Evolutionary conservation across 2,113 vertebrate genomes (phyloP).

Genomic region (Hypomesus transpacificus): DNA sequence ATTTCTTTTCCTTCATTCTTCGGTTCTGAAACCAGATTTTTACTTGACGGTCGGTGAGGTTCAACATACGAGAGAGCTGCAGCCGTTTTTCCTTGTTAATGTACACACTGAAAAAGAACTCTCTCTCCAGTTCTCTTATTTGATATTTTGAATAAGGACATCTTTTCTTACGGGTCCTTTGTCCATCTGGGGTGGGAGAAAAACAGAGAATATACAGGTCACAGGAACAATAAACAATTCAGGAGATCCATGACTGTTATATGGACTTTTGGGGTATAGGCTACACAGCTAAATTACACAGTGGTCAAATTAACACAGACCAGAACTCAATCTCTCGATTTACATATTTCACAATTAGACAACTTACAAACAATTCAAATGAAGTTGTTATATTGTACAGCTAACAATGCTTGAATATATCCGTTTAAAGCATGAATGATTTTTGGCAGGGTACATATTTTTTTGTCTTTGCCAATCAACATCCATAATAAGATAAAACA

Average conservation of each 20-base stretch:
- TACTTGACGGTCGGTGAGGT: conserved; percentile 96
- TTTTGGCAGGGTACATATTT: neutral
- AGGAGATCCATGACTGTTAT: conserved; percentile 35
- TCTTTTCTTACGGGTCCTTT: conserved; percentile 92
- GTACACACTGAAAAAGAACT: conserved; percentile 98
- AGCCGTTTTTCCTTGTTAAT: conserved; percentile 99
- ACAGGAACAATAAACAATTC: conserved; percentile 32
- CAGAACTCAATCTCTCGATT: no score
- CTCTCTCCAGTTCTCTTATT: conserved; percentile 93
- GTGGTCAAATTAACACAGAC: no score
- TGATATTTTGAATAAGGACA: conserved; percentile 97
- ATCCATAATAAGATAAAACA: no score
- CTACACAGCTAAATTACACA: neutral
- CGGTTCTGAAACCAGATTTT: conserved; percentile 99
- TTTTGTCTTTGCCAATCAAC: no score
- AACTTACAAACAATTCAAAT: no score
- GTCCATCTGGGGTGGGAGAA: conserved; percentile 79
- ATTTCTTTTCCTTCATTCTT: conserved; percentile 99
- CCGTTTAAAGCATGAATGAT: conserved; percentile 35
- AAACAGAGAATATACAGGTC: conserved; percentile 35
- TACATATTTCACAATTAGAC: no score
- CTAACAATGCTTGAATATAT: no score
- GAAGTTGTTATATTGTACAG: no score
- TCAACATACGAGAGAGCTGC: conserved; percentile 96
- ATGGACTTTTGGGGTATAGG: neutral